Conservation (phyloP, 2,888 invertebrate species). For the Drosophila prostipennis region DNA sequence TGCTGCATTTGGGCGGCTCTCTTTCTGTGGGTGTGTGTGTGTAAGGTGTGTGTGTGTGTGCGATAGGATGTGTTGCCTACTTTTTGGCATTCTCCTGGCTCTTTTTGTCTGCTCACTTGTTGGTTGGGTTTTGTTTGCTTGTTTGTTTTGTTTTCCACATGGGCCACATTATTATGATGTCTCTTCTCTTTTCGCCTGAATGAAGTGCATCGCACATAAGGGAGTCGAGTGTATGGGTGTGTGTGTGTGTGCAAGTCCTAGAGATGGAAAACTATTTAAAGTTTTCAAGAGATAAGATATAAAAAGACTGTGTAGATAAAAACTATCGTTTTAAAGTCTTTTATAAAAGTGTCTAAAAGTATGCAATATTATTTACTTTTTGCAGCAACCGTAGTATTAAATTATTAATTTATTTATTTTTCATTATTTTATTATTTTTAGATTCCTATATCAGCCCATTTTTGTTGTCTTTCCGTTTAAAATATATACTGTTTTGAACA, state of each 20-base stretch:
- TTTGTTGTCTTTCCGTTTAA: no score
- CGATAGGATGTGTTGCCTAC: conserved; percentile 40
- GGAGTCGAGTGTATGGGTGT: conserved; percentile 6
- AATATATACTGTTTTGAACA: no score
- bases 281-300: background rate
- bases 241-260: conserved; percentile 1
- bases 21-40: conserved; percentile 9
- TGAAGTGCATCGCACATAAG: conserved; percentile 49
- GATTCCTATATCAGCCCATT: no score
- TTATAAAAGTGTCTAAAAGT: background rate
- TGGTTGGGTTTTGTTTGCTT: conserved; percentile 48
- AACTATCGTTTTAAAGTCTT: background rate
- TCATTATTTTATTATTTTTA: no score
- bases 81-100: conserved; percentile 31
- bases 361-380: background rate
- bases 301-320: no score
- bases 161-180: conserved; percentile 54
- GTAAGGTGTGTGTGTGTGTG: conserved; percentile 13
- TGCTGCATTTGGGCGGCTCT: conserved; percentile 30
- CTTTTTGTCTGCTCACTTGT: conserved; percentile 51
- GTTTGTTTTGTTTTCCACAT: conserved; percentile 54
- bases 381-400: no score
- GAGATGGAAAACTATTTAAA: conserved; percentile 14
- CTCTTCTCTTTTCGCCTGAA: conserved; percentile 48
- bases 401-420: no score